Conservation (phyloP, 2,888 invertebrate species). For the Vesta saturnalis region DNA sequence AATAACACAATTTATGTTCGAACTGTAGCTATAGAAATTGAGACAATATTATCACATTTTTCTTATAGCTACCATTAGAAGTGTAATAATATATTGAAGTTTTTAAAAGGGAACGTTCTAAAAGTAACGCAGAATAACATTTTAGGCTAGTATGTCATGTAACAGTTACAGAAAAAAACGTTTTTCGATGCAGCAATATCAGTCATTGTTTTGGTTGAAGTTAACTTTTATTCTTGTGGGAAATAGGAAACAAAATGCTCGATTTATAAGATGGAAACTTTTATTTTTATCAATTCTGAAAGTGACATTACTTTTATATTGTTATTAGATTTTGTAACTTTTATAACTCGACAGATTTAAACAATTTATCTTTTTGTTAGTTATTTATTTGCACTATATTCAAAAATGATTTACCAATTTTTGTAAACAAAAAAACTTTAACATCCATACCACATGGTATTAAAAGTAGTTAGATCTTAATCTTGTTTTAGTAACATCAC, state of each 20-base stretch:
- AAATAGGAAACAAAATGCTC: constrained; percentile 3
- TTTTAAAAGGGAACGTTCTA: too few relatives aligned
- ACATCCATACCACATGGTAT: too few relatives aligned
- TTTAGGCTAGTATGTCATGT: background rate
- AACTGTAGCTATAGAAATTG: constrained; percentile 4
- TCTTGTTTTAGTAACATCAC: too few relatives aligned
- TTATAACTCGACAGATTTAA: too few relatives aligned
- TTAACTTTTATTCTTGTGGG: constrained; percentile 11
- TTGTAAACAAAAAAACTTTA: too few relatives aligned
- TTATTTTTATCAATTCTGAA: background rate
- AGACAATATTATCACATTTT: background rate
- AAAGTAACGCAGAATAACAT: background rate
- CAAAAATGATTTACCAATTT: too few relatives aligned
- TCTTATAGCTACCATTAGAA: background rate
- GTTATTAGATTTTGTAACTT: background rate
- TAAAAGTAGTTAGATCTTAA: too few relatives aligned
- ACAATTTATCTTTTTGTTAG: background rate
- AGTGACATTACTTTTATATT: background rate
- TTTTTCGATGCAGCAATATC: background rate
- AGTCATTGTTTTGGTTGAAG: constrained; percentile 5
- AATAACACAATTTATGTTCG: constrained; percentile 22
- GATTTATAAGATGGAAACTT: background rate
- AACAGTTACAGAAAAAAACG: background rate
- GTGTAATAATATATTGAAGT: background rate
- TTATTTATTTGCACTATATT: too few relatives aligned